Conservation (phyloP, 2,113 vertebrate species). For the Elgaria multicarinata region DNA sequence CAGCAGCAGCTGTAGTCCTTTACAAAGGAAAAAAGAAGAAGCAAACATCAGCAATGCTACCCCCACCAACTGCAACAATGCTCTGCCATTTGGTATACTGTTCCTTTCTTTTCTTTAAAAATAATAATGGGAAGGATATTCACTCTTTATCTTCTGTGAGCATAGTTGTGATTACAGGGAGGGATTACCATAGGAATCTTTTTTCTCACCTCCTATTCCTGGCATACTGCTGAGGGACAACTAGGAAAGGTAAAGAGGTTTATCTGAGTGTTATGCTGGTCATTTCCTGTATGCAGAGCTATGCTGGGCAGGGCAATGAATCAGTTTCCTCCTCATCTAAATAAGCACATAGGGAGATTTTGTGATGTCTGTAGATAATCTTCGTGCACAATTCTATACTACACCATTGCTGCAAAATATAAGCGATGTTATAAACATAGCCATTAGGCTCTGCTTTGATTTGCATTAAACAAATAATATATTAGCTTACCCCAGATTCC, state of each 20-base stretch:
- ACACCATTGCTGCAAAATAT: background rate
- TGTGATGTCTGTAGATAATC: background rate
- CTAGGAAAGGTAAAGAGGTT: background rate
- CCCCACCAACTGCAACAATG: background rate
- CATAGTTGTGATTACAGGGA: background rate
- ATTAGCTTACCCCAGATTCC: slow-evolving; percentile 90
- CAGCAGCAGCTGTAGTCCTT: too few species aligned
- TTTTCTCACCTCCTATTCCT: background rate
- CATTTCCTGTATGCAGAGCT: background rate
- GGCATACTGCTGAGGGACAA: background rate
- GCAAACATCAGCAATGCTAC: too few species aligned
- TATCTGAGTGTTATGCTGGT: background rate
- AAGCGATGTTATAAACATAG: background rate
- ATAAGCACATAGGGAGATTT: background rate
- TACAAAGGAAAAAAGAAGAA: too few species aligned
- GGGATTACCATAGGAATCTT: background rate
- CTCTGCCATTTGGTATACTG: background rate
- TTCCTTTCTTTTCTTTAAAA: too few species aligned
- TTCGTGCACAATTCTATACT: background rate
- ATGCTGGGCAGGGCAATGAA: background rate
- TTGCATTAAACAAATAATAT: slow-evolving; percentile 51
- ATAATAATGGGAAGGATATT: background rate
- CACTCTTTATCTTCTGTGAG: background rate
- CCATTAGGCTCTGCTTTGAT: slow-evolving; percentile 17
- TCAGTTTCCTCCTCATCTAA: background rate